Percentiles rank a stretch among this genome's conserved stretches.
Evolutionary conservation across 2,888 invertebrate species (phyloP).

Genomic region (Merodon equestris): DNA sequence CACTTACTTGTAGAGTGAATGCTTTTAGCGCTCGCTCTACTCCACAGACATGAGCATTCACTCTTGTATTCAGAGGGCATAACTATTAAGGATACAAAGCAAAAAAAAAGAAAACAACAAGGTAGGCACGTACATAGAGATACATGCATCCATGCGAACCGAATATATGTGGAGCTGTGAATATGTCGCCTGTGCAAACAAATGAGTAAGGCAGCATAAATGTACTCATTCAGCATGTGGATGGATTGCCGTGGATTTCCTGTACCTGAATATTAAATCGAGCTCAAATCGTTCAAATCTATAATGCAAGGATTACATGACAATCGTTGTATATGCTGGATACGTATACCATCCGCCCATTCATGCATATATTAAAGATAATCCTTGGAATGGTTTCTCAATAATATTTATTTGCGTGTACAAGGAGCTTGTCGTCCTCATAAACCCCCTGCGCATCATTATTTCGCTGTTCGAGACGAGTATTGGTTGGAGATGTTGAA

Average conservation of each 20-base stretch:
- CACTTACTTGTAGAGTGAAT: conserved; percentile 30
- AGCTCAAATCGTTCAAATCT: conserved; percentile 62
- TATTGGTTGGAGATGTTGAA: neutral
- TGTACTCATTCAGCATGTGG: no score
- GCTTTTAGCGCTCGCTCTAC: conserved; percentile 53
- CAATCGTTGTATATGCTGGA: conserved; percentile 25
- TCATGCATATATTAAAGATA: conserved; percentile 48
- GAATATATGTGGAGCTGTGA: conserved; percentile 2
- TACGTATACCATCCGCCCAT: conserved; percentile 4
- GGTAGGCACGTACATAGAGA: conserved; percentile 1
- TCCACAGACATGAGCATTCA: conserved; percentile 52
- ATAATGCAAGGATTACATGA: conserved; percentile 60
- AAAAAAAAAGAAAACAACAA: conserved; percentile 3
- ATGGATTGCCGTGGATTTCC: no score
- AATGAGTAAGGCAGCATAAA: neutral
- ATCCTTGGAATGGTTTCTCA: conserved; percentile 56
- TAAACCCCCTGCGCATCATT: conserved; percentile 14
- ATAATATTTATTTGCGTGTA: conserved; percentile 61
- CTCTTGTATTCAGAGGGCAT: conserved; percentile 46
- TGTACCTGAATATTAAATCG: conserved; percentile 68
- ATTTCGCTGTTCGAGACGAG: conserved; percentile 12
- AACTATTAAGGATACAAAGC: conserved; percentile 56
- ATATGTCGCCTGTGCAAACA: neutral
- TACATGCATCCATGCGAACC: conserved; percentile 21
- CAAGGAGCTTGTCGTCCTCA: conserved; percentile 25